These are phyloP conservation scores for Meta bourneti DNA, from an alignment of 2,888 invertebrate species.

Conservation along the genomic window DNA sequence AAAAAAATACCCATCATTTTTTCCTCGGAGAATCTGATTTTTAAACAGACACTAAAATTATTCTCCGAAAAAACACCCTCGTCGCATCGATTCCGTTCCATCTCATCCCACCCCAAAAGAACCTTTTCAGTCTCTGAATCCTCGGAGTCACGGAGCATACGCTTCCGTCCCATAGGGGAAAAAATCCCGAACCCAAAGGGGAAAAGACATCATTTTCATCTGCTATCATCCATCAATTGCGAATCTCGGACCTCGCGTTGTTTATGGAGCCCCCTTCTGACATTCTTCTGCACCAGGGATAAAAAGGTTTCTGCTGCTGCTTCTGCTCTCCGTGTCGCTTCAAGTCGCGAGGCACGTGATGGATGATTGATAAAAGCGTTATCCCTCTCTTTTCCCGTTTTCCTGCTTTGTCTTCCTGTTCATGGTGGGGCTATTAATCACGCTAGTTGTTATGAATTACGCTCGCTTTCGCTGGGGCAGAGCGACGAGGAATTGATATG, in stretches of 20 bases:
- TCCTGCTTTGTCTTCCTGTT: background rate
- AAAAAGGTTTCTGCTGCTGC: background rate
- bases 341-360: slow-evolving; percentile 8
- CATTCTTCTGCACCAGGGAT: background rate
- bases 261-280: slow-evolving; percentile 41
- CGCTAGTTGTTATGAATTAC: background rate
- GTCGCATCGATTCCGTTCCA: background rate
- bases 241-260: slow-evolving; percentile 32
- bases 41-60: too few species aligned
- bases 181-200: background rate
- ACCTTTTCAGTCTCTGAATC: background rate
- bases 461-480: background rate
- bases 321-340: background rate
- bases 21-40: too few species aligned
- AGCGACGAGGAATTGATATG: background rate
- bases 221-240: slow-evolving; percentile 44
- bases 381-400: background rate
- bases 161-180: background rate
- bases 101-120: background rate
- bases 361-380: slow-evolving; percentile 34
- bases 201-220: slow-evolving; percentile 42
- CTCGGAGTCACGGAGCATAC: background rate
- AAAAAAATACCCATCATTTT: too few species aligned
- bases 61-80: background rate
- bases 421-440: slow-evolving; percentile 36